Conservation (phyloP, 2,888 invertebrate genomes). For the Tetheella fluctuosa region DNA sequence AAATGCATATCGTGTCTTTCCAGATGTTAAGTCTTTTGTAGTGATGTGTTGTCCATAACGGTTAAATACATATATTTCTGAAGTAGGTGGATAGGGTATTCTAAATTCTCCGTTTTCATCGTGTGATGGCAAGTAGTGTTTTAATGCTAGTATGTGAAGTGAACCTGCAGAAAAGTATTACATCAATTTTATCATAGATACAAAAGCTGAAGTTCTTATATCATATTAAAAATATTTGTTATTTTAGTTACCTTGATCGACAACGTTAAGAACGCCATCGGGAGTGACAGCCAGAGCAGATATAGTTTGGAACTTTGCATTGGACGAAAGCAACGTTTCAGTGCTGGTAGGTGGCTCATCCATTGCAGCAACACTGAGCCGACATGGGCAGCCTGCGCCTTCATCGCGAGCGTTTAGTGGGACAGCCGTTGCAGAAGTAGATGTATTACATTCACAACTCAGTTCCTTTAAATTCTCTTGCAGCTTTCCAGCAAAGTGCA, state of each 20-base stretch:
- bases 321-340: slow-evolving; percentile 93
- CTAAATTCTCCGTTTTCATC: slow-evolving; percentile 96
- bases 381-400: slow-evolving; percentile 77
- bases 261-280: slow-evolving; percentile 97
- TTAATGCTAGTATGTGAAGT: slow-evolving; percentile 92
- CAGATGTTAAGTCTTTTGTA: slow-evolving; percentile 97
- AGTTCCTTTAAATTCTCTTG: slow-evolving; percentile 85
- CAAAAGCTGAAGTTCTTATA: slow-evolving; percentile 1
- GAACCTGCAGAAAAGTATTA: slow-evolving; percentile 81
- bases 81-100: slow-evolving; percentile 96
- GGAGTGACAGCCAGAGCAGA: slow-evolving; percentile 97
- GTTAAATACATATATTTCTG: slow-evolving; percentile 97
- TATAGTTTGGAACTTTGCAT: slow-evolving; percentile 94
- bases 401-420: slow-evolving; percentile 69
- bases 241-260: slow-evolving; percentile 90
- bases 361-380: slow-evolving; percentile 81
- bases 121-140: slow-evolving; percentile 93
- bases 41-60: slow-evolving; percentile 98
- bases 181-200: slow-evolving; percentile 26
- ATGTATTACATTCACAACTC: slow-evolving; percentile 85
- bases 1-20: slow-evolving; percentile 96
- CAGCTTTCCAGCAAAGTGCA: slow-evolving; percentile 95
- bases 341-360: slow-evolving; percentile 90
- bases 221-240: slow-evolving; percentile 12
- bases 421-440: slow-evolving; percentile 81